Evolutionary conservation across 2,888 invertebrate species (phyloP), one percentile per base, ranked within the genome.

Genomic region (Anthrax anthrax): DNA sequence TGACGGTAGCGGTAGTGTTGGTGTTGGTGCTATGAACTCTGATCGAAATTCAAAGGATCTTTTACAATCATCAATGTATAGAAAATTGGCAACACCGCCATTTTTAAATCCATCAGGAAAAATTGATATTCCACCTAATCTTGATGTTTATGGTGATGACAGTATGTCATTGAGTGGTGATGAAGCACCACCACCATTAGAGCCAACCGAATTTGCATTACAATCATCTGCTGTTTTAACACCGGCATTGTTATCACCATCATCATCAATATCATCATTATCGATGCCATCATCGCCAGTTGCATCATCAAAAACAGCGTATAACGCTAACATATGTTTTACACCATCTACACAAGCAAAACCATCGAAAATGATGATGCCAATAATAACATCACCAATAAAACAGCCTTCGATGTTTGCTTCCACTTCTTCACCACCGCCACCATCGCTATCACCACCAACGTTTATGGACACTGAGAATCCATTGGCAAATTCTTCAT

Each of bases 401-500:
- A 9, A 9, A 2, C 9, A 5, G 9, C 23, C 23, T 27, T 27
- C 2, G 23, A 27, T 27, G 23, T n/a, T n/a, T n/a, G n/a, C n/a
- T n/a, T n/a, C n/a, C 32, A 34, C 42, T 23, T n/a, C 39, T 18
- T 18, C 46, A 32, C 4, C 27, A 14, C 10, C 42, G 27, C 10
- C 42, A 29, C 44, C 40, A 18, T 37, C 38, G 29, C 16, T 27
- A 17, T 44, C 37, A 29, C 32, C 29, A 9, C 9, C 13, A 32
- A 3, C 12, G 8, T 12, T 12, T 9, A 12, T 32, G 37, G 47
- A 44, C 16, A 52, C 63, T 53, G 60, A 56, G 54, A 63, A 62
- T 54, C 62, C 63, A 1, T 49, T 62, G 50, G 54, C 62, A 51
- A 58, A 58, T 42, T 55, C 57, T 2, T 58, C 63, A 14, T 58